Conservation (phyloP, 2,888 invertebrate species). For the Mamestra brassicae region DNA sequence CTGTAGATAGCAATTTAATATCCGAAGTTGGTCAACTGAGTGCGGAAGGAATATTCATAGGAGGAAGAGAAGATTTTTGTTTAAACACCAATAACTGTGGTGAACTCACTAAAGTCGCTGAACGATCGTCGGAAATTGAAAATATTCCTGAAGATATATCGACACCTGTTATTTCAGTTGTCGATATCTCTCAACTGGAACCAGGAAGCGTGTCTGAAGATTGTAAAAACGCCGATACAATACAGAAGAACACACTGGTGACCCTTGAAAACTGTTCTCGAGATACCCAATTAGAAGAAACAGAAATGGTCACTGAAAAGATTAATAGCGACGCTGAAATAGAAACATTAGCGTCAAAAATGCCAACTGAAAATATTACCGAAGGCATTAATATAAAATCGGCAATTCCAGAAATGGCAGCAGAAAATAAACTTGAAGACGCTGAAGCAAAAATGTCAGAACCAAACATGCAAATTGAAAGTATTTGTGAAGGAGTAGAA, state of each 20-base stretch:
- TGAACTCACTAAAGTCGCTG: not conserved
- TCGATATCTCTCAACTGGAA: no score
- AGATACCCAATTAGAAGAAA: not conserved
- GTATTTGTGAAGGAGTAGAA: not conserved
- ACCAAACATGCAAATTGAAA: not conserved
- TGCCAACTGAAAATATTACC: not conserved
- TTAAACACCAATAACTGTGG: not conserved
- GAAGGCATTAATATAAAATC: not conserved
- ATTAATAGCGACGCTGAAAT: not conserved
- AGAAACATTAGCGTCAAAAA: not conserved
- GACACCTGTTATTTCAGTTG: not conserved
- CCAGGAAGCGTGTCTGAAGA: not conserved
- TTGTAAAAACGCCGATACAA: not conserved
- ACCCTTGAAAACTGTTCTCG: not conserved
- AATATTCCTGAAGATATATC: conserved; percentile 5
- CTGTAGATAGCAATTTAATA: conserved; percentile 9
- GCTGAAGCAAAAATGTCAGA: not conserved
- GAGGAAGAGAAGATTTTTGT: not conserved
- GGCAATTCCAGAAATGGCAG: not conserved
- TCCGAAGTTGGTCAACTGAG: not conserved
- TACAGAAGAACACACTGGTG: not conserved
- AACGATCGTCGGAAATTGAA: not conserved
- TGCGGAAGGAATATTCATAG: not conserved
- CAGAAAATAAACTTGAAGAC: not conserved
- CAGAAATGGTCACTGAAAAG: not conserved